Evolutionary conservation across 2,797 vertebrate genomes (phyloP).

Genomic region (Tapera naevia): DNA sequence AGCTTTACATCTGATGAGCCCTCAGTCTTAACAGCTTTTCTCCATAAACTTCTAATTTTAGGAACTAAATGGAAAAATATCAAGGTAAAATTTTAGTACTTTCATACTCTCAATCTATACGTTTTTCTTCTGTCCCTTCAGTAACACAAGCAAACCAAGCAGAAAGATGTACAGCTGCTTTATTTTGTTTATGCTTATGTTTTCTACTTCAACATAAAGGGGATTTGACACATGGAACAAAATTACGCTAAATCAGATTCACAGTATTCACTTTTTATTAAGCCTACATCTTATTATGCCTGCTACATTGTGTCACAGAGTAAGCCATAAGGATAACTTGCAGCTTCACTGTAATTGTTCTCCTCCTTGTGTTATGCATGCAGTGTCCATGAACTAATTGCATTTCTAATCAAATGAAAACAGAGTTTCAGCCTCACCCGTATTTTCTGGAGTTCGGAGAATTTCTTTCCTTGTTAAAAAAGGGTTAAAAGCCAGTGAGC

Average conservation of each 20-base stretch:
- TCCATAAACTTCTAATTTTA: constrained; percentile 76
- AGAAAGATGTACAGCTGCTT: background rate
- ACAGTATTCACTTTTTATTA: background rate
- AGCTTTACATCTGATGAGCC: background rate
- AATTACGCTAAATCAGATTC: background rate
- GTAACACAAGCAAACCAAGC: background rate
- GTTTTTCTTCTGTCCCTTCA: background rate
- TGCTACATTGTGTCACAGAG: background rate
- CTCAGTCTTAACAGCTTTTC: constrained; percentile 68
- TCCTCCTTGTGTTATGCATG: background rate
- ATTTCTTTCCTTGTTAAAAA: constrained; percentile 86
- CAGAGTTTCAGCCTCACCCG: constrained; percentile 79
- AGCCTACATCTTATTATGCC: background rate
- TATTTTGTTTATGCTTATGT: background rate
- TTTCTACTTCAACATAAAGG: background rate
- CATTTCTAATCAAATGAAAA: background rate
- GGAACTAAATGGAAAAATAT: constrained; percentile 62
- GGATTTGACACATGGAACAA: background rate
- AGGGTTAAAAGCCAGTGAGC: constrained; percentile 76
- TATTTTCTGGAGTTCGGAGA: constrained; percentile 87
- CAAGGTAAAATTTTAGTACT: background rate
- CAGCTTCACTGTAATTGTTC: background rate
- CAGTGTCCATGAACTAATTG: background rate
- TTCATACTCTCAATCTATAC: background rate
- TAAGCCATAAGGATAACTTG: background rate